Conservation (phyloP, 2,888 invertebrate species). For the Punctoribates punctum region DNA sequence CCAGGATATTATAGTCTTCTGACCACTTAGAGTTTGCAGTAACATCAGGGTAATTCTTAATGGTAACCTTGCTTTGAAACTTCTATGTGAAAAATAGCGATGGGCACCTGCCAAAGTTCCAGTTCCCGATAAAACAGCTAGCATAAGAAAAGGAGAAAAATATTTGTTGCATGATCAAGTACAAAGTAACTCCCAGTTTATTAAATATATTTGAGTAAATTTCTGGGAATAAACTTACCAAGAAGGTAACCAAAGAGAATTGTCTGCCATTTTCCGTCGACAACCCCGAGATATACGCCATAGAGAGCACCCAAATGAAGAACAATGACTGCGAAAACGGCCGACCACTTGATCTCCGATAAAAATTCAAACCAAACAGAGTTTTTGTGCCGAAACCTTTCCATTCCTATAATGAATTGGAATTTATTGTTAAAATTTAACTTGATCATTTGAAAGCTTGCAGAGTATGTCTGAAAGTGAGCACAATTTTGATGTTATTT, state of each 20-base stretch:
- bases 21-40: slow-evolving; percentile 24
- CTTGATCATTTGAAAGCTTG: too few species aligned
- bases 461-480: too few species aligned
- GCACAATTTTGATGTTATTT: too few species aligned
- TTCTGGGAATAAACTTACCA: too few species aligned
- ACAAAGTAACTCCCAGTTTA: too few species aligned
- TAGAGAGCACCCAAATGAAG: background rate
- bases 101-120: slow-evolving; percentile 37
- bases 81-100: slow-evolving; percentile 24
- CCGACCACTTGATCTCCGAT: background rate
- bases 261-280: too few species aligned
- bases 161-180: background rate
- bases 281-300: background rate
- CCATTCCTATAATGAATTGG: too few species aligned
- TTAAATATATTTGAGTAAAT: too few species aligned
- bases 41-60: slow-evolving; percentile 10
- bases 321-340: background rate
- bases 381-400: background rate
- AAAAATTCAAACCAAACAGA: background rate
- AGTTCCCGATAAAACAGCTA: background rate
- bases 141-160: background rate
- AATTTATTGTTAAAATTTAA: too few species aligned
- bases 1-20: slow-evolving; percentile 30
- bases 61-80: slow-evolving; percentile 36
- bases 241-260: too few species aligned